Conservation (phyloP, 1,140 invertebrate species). For the Adelges cooleyi region DNA sequence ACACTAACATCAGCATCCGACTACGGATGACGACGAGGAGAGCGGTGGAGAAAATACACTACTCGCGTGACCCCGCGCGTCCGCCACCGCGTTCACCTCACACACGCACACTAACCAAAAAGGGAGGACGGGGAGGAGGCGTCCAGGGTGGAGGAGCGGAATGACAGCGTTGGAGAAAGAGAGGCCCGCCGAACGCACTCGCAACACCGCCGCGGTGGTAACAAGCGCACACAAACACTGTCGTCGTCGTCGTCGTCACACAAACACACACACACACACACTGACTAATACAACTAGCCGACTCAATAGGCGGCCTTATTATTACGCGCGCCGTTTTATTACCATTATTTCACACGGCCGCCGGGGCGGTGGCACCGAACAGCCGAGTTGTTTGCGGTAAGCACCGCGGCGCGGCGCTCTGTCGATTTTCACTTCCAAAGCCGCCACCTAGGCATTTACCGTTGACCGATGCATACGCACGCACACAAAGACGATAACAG, state of each 20-base stretch:
- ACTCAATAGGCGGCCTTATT: too few relatives aligned
- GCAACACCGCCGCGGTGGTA: background rate
- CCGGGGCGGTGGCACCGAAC: background rate
- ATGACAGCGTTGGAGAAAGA: background rate
- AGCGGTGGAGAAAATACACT: background rate
- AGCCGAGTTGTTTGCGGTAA: slow-evolving; percentile 14
- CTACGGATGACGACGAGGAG: background rate
- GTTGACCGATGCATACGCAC: too few relatives aligned
- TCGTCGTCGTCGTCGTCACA: slow-evolving; percentile 2
- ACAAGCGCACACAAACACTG: background rate
- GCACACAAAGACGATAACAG: too few relatives aligned
- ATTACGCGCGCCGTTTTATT: too few relatives aligned
- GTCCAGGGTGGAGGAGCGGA: background rate
- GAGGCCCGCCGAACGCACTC: background rate
- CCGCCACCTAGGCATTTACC: background rate
- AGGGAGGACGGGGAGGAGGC: too few relatives aligned
- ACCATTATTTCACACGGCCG: background rate
- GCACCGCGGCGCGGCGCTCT: slow-evolving; percentile 15
- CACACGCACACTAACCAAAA: too few relatives aligned
- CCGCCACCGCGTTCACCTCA: too few relatives aligned
- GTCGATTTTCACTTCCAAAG: slow-evolving; percentile 13
- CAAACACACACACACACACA: background rate
- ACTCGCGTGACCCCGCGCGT: too few relatives aligned
- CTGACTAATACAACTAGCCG: too few relatives aligned
- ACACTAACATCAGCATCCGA: background rate